Evolutionary conservation across 2,888 invertebrate species (phyloP), one percentile per base, ranked within the genome.

Genomic region (Ischnura elegans): DNA sequence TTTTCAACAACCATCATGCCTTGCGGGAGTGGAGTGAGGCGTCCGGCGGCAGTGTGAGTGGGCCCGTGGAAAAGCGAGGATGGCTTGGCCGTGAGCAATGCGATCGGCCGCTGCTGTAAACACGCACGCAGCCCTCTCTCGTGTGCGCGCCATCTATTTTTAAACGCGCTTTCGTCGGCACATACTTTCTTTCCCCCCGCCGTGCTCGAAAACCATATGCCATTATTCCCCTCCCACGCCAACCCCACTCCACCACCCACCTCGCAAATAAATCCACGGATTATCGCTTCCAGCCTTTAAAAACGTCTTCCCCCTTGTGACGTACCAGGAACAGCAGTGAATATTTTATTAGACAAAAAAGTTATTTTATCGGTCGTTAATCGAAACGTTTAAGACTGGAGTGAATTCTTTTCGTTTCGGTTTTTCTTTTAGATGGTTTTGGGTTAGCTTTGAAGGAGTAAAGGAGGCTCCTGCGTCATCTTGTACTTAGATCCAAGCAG

Each of bases 191-290:
- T n/a, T 76, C 76, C 36, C 76, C 61, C 16, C 8, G 51, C 16
- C 61, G 76, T 13, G 36, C n/a, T 76, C 36, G 76, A 36, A 76
- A 76, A 76, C 76, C 76, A 76, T 76, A 76, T 76, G 76, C 76
- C 76, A 76, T 76, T 76, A 76, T 76, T 76, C 36, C 76, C 36
- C n/a, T 8, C 61, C n/a, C n/a, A 61, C 36, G 29, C 61, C 21
- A 6, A 21, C 61, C 21, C 25, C 61, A 3, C 61, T 1, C 51
- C 51, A 6, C 19, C 61, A 6, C 21, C 1, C 25, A 21, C 25
- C n/a, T 76, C 76, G 36, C 36, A 36, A 29, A 76, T 76, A 76
- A 76, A 36, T 76, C 76, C 76, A 13, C 8, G 29, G 76, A n/a
- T n/a, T n/a, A 76, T 76, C 76, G 36, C 16, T 61, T n/a, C 19